These are phyloP conservation scores for Corbicula japonica DNA, from an alignment of 2,888 invertebrate genomes.

Conservation along the genomic window DNA sequence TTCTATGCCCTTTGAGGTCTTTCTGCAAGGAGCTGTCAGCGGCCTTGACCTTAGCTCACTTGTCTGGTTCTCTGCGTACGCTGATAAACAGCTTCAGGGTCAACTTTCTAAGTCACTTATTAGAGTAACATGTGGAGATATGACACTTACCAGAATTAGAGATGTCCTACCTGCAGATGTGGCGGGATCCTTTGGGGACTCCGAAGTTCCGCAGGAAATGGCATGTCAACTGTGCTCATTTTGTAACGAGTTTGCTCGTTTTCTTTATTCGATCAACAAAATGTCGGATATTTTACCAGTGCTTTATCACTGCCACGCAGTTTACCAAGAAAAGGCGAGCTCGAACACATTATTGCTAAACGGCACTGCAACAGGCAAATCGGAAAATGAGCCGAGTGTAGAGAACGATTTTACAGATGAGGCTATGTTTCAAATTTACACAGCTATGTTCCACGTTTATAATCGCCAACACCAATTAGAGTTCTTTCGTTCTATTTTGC, in stretches of 20 bases:
- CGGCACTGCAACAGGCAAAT: neutral
- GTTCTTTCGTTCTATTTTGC: conserved; percentile 8
- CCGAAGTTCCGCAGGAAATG: conserved; percentile 53
- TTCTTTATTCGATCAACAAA: conserved; percentile 47
- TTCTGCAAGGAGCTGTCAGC: conserved; percentile 57
- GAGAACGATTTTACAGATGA: neutral
- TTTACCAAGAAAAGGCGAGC: conserved; percentile 6
- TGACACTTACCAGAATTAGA: conserved; percentile 42
- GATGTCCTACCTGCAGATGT: conserved; percentile 49
- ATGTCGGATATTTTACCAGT: conserved; percentile 38
- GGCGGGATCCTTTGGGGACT: conserved; percentile 44
- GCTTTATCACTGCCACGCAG: conserved; percentile 40
- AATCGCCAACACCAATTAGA: conserved; percentile 10
- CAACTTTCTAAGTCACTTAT: conserved; percentile 59
- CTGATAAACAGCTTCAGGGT: conserved; percentile 63
- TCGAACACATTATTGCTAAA: no score
- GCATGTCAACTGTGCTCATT: conserved; percentile 40
- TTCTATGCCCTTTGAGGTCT: conserved; percentile 56
- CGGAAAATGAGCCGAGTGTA: neutral
- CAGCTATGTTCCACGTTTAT: conserved; percentile 29
- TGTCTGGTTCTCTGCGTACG: conserved; percentile 66
- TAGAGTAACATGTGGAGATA: conserved; percentile 46
- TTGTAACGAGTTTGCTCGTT: conserved; percentile 55
- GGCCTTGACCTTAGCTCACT: conserved; percentile 30
- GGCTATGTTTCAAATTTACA: conserved; percentile 37